Evolutionary conservation across 2,797 vertebrate genomes (phyloP).

Genomic region (Falco naumanni): DNA sequence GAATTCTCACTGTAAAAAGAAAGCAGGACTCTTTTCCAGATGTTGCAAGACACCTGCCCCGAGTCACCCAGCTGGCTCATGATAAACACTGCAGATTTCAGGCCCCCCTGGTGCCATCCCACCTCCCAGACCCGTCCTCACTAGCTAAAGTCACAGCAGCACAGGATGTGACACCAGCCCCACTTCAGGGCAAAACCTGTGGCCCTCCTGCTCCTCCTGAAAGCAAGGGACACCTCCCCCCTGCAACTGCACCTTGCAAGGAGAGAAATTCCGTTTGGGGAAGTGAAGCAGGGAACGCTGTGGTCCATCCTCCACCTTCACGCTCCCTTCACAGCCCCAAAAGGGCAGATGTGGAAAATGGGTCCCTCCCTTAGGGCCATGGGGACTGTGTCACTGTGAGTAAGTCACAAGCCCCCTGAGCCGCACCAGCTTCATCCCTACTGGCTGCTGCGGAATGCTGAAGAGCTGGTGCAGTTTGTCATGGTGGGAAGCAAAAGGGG

Average conservation of each 20-base stretch:
- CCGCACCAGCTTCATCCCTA: background rate
- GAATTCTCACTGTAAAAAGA: background rate
- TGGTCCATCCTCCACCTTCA: background rate
- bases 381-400: accelerated
- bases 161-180: background rate
- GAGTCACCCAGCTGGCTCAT: background rate
- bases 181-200: background rate
- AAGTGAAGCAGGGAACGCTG: accelerated
- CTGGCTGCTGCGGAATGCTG: accelerated
- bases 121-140: accelerated
- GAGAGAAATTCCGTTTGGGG: background rate
- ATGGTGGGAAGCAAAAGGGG: background rate
- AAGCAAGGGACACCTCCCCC: background rate
- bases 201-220: background rate
- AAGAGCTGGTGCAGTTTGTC: background rate
- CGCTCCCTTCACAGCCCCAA: background rate
- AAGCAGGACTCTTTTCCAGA: background rate
- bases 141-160: background rate
- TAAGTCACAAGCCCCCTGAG: too few species aligned
- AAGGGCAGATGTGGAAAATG: background rate
- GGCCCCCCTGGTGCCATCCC: background rate
- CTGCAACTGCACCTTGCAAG: background rate
- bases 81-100: background rate
- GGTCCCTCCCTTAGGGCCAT: background rate
- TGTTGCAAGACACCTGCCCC: background rate